These are phyloP conservation scores for Pelodiscus sinensis DNA, from an alignment of 2,113 vertebrate genomes.

Conservation along the genomic window DNA sequence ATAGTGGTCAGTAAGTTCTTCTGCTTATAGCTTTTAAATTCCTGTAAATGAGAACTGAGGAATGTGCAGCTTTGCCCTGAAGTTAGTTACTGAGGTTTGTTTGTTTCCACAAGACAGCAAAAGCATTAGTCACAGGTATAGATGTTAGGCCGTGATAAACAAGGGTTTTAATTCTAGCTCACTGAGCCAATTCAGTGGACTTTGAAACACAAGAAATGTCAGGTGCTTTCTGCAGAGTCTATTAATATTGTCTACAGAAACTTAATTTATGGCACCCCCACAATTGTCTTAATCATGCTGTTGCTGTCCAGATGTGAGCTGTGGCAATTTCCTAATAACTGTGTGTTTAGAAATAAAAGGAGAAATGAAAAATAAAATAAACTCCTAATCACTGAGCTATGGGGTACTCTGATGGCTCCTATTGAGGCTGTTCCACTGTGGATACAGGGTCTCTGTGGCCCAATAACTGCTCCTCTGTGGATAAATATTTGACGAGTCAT, in stretches of 20 bases:
- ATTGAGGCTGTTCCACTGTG: no score
- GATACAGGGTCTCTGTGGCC: no score
- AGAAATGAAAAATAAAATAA: no score
- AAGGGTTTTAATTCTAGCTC: not conserved
- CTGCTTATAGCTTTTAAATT: not conserved
- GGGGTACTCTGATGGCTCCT: no score
- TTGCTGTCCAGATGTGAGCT: not conserved
- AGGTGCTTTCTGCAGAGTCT: not conserved
- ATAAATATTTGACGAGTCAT: no score
- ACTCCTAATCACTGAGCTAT: no score
- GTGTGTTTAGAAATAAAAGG: not conserved
- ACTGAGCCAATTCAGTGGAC: not conserved
- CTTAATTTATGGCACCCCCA: not conserved
- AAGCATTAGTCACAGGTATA: not conserved
- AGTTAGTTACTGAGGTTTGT: rapidly evolving
- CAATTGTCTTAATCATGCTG: not conserved
- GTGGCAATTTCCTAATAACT: rapidly evolving
- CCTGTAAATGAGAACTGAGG: not conserved
- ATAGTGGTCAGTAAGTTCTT: not conserved
- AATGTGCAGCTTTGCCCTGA: not conserved
- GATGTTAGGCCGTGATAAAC: not conserved
- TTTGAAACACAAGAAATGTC: not conserved
- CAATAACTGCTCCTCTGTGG: no score
- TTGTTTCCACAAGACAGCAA: not conserved
- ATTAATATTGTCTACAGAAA: not conserved